Percentiles rank a stretch among this genome's conserved stretches.
Evolutionary conservation across 2,888 invertebrate genomes (phyloP).

Genomic region (Ceriagrion tenellum): DNA sequence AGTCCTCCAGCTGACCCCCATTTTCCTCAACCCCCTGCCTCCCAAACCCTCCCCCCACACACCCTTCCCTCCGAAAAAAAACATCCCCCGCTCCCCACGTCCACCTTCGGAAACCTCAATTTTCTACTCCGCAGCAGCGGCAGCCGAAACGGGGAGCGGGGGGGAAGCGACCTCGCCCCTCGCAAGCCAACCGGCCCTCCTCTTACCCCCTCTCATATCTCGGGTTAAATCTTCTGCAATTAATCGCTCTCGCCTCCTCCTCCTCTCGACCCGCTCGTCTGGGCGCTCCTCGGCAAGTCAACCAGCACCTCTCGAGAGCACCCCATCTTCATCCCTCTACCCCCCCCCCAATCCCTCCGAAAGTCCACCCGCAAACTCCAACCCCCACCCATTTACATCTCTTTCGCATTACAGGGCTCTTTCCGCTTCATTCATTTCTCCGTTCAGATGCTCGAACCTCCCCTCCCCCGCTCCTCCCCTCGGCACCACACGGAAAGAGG

Average conservation of each 20-base stretch:
- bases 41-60: background rate
- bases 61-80: background rate
- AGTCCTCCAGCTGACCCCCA: background rate
- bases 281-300: background rate
- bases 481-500: too few species aligned
- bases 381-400: background rate
- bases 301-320: too few species aligned
- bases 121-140: background rate
- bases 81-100: background rate
- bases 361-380: too few species aligned
- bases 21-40: too few species aligned
- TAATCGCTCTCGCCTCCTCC: background rate
- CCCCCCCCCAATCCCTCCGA: too few species aligned
- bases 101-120: background rate
- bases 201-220: slow-evolving; percentile 17
- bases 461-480: background rate
- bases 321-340: too few species aligned
- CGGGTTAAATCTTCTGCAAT: slow-evolving; percentile 22
- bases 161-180: background rate
- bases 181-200: too few species aligned
- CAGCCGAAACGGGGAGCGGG: background rate
- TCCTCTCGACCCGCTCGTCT: background rate
- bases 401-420: background rate
- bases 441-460: background rate
- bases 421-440: background rate